Percentiles rank a stretch among this genome's conserved stretches.
Conservation (phyloP, 2,113 vertebrate species). For the Scomber scombrus region DNA sequence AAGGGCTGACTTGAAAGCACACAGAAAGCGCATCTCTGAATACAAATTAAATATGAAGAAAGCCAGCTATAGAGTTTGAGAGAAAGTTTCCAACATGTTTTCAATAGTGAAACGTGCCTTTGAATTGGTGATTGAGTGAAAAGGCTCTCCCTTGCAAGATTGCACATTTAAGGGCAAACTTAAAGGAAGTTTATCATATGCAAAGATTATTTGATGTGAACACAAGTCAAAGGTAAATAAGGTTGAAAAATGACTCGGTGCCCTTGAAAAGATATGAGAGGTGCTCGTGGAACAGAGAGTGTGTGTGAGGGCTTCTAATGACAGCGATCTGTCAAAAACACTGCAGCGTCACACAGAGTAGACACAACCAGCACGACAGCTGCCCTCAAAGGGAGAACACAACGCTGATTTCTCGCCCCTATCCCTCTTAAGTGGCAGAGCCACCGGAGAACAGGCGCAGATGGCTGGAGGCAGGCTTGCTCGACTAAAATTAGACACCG, state of each 20-base stretch:
- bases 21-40: slow-evolving; percentile 51
- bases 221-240: slow-evolving; percentile 8
- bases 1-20: slow-evolving; percentile 59
- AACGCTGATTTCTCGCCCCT: slow-evolving; percentile 20
- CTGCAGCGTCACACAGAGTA: slow-evolving; percentile 36
- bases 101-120: slow-evolving; percentile 16
- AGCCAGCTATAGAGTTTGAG: slow-evolving; percentile 41
- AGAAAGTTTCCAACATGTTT: slow-evolving; percentile 29
- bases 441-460: slow-evolving; percentile 59
- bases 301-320: slow-evolving; percentile 62
- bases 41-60: slow-evolving; percentile 68
- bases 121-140: slow-evolving; percentile 29
- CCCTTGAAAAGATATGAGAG: slow-evolving; percentile 66
- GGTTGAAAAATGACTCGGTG: slow-evolving; percentile 23
- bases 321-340: slow-evolving; percentile 72
- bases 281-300: slow-evolving; percentile 38
- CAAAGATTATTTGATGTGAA: slow-evolving; percentile 27
- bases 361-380: slow-evolving; percentile 57
- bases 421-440: slow-evolving; percentile 59
- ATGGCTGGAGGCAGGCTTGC: slow-evolving; percentile 59
- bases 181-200: slow-evolving; percentile 7
- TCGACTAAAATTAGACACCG: slow-evolving; percentile 75
- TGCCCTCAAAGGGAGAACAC: slow-evolving; percentile 52
- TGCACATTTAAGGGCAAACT: slow-evolving; percentile 8
- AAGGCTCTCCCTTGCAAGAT: background rate